Evolutionary conservation across 2,888 invertebrate genomes (phyloP).

Genomic region (Lypha dubia): DNA sequence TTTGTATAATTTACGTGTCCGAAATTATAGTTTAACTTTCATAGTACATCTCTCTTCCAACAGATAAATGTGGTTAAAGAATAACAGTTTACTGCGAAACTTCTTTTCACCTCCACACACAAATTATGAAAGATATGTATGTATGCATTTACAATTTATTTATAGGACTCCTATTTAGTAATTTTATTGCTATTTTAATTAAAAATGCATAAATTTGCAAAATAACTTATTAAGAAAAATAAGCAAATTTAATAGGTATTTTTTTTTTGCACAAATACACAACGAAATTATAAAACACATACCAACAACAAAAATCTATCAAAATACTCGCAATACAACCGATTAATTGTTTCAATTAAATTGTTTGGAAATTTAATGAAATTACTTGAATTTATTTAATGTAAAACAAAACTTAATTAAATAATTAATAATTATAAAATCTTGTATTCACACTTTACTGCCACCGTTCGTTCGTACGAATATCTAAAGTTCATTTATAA

Average conservation of each 20-base stretch:
- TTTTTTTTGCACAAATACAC: too few species aligned
- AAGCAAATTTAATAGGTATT: too few species aligned
- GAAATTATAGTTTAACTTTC: too few species aligned
- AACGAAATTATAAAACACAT: too few species aligned
- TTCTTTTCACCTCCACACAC: too few species aligned
- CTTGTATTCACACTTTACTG: not conserved
- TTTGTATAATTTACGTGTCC: too few species aligned
- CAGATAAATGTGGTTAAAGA: too few species aligned
- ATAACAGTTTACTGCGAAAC: too few species aligned
- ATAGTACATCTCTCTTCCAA: too few species aligned
- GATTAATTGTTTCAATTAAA: conserved; percentile 62
- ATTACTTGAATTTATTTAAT: conserved; percentile 18
- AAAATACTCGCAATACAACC: conserved; percentile 36
- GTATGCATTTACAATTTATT: too few species aligned
- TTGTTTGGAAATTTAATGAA: conserved; percentile 55
- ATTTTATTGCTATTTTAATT: not conserved
- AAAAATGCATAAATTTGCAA: not conserved
- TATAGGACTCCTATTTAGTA: too few species aligned
- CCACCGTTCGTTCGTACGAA: not conserved
- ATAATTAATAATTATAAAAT: conserved; percentile 48
- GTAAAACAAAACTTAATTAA: conserved; percentile 39
- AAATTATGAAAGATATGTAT: too few species aligned
- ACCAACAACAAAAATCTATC: not conserved
- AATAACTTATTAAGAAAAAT: not conserved
- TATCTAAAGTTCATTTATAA: conserved; percentile 66